Base-by-base conservation (phyloP, 2,113 vertebrate genomes). In the Setophaga petechia region DNA sequence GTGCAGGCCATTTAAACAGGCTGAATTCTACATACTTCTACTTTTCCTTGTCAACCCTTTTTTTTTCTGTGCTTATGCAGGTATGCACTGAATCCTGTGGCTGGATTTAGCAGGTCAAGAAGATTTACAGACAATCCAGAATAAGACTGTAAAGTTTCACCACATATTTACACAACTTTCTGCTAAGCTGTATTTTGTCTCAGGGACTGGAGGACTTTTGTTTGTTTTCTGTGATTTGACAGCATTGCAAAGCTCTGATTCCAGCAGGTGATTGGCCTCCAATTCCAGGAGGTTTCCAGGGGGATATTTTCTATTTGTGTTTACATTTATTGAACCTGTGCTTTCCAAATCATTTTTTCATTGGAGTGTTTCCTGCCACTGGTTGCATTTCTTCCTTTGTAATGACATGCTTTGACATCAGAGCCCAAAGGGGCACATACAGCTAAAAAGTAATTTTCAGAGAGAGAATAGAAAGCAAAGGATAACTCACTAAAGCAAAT, bases 291-390 rank as follows among this genome's bases (percentile, higher is more conserved):
- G 33, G 3, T 63, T 80, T 87, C 54, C 61, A 55, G 39, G 55
- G 37, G 27, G 74, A 46, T 84, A 82, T 78, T 91, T 89, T 91
- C 81, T 81, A 28, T 91, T 95, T 91, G 66, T 81, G 61, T 80
- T 94, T 91, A 71, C 44, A 43, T 63, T 33, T 52, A 84, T 72
- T 84, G 61, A 84, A 79, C 77, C 41, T 65, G 23, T 59, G 44
- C 30, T 91, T 91, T 75, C 54, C 47, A 71, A 95, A 82, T 30
- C 0, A 22, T 79, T 91, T 93, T 91, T 24, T 75, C 41, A 19
- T 30, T 19, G 9, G 61, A 25, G 31, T 54, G 28, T 71, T 95
- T 81, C 30, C 25, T 87, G 74, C 54, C 31, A 8, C 33, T 37
- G 35, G 16, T 89, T 82, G 20, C 27, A 81, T 84, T 94, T 81